Conservation (phyloP, 2,888 invertebrate genomes). For the Tachystola acroxantha region DNA sequence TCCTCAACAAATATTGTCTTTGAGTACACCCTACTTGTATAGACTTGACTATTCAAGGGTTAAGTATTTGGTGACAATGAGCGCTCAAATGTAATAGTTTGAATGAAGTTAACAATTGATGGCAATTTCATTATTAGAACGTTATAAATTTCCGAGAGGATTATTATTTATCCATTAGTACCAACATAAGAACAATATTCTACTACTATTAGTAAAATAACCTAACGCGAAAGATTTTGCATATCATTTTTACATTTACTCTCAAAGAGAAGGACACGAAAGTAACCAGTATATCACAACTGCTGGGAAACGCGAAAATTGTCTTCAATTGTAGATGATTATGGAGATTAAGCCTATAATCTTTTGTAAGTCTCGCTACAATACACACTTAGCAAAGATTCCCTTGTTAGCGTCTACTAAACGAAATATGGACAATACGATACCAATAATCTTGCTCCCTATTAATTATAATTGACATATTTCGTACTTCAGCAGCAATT, state of each 20-base stretch:
- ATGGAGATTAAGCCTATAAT: too few species aligned
- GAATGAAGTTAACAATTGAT: slow-evolving; percentile 2
- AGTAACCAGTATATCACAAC: too few species aligned
- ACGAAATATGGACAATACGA: slow-evolving; percentile 42
- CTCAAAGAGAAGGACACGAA: too few species aligned
- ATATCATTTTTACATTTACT: too few species aligned
- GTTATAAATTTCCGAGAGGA: too few species aligned
- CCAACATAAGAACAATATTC: too few species aligned
- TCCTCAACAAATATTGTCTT: slow-evolving; percentile 74
- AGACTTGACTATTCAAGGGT: slow-evolving; percentile 59
- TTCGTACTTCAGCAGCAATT: slow-evolving; percentile 61
- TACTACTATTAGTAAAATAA: too few species aligned
- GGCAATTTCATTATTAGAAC: too few species aligned
- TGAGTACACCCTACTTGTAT: slow-evolving; percentile 57
- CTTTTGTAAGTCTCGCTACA: slow-evolving; percentile 15
- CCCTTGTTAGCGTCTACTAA: slow-evolving; percentile 39
- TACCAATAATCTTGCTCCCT: slow-evolving; percentile 58
- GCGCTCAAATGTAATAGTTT: slow-evolving; percentile 26
- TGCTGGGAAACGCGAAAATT: too few species aligned
- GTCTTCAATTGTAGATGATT: too few species aligned
- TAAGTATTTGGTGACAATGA: slow-evolving; percentile 39
- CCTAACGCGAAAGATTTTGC: too few species aligned
- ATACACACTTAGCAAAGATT: slow-evolving; percentile 16
- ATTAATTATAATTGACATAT: slow-evolving; percentile 78
- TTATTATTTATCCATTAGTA: too few species aligned